Evolutionary conservation across 2,888 invertebrate species (phyloP).

Genomic region (Drosophila maculinotata): DNA sequence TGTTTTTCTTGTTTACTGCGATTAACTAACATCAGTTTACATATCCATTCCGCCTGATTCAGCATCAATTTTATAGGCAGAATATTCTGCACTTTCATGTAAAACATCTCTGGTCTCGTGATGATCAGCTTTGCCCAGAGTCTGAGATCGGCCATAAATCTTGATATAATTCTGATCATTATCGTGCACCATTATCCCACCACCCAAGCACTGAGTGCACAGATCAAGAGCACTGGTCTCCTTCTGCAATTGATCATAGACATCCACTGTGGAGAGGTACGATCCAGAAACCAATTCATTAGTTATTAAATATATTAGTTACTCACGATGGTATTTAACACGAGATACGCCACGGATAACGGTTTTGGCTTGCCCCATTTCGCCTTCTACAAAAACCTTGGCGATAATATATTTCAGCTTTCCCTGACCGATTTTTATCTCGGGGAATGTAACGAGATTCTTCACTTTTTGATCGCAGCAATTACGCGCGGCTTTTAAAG

Average conservation of each 20-base stretch:
- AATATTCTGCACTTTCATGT: not conserved
- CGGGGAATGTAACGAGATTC: slow-evolving; percentile 40
- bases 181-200: slow-evolving; percentile 56
- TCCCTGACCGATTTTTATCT: slow-evolving; percentile 38
- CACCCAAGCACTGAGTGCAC: slow-evolving; percentile 64
- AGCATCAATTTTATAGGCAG: slow-evolving; percentile 51
- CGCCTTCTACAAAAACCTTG: slow-evolving; percentile 61
- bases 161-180: slow-evolving; percentile 47
- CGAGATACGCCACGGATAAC: slow-evolving; percentile 47
- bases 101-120: slow-evolving; percentile 41
- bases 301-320: not conserved
- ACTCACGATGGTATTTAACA: slow-evolving; percentile 65
- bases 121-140: slow-evolving; percentile 62
- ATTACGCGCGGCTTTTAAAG: slow-evolving; percentile 37
- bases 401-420: slow-evolving; percentile 59
- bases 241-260: slow-evolving; percentile 54
- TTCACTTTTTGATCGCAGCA: slow-evolving; percentile 18
- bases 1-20: not conserved
- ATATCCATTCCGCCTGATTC: slow-evolving; percentile 35
- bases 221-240: slow-evolving; percentile 41
- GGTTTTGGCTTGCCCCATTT: slow-evolving; percentile 35
- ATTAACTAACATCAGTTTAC: not conserved
- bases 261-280: slow-evolving; percentile 34
- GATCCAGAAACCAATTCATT: not conserved
- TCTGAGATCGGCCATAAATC: slow-evolving; percentile 55